Evolutionary conservation across 2,888 invertebrate species (phyloP).

Genomic region (Cerceris ruficornis): DNA sequence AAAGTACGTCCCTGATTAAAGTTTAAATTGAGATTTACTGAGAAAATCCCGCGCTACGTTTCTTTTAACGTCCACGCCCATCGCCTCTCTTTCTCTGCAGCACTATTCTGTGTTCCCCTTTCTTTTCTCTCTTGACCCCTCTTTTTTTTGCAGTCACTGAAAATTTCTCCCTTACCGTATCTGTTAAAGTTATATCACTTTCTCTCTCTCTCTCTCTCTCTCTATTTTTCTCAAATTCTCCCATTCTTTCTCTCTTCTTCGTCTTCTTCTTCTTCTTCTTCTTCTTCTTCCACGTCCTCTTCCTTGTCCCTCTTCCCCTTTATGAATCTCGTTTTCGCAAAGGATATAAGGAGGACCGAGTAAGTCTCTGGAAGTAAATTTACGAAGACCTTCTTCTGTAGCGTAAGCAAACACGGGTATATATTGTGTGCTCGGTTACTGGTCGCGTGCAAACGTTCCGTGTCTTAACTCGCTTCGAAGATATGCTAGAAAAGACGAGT

Average conservation of each 20-base stretch:
- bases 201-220: too few relatives aligned
- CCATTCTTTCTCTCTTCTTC: too few relatives aligned
- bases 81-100: background rate
- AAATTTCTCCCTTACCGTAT: too few relatives aligned
- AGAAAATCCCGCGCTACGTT: slow-evolving; percentile 22
- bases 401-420: background rate
- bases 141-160: too few relatives aligned
- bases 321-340: background rate
- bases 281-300: too few relatives aligned
- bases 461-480: slow-evolving; percentile 21
- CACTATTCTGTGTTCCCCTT: background rate
- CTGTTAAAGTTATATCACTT: too few relatives aligned
- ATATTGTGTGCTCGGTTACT: background rate
- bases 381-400: slow-evolving; percentile 23
- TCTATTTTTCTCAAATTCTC: too few relatives aligned
- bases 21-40: slow-evolving; percentile 41
- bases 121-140: too few relatives aligned
- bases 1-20: slow-evolving; percentile 31
- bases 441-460: slow-evolving; percentile 25
- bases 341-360: slow-evolving; percentile 11
- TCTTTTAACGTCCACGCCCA: background rate
- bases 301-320: background rate
- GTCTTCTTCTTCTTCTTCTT: too few relatives aligned
- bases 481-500: background rate
- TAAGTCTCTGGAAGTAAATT: slow-evolving; percentile 32